Percentiles rank a stretch among this genome's conserved stretches.
phyloP scores from a whole-genome alignment of 2,888 invertebrate genomes.

The Leptinotarsa rubiginosa region DNA sequence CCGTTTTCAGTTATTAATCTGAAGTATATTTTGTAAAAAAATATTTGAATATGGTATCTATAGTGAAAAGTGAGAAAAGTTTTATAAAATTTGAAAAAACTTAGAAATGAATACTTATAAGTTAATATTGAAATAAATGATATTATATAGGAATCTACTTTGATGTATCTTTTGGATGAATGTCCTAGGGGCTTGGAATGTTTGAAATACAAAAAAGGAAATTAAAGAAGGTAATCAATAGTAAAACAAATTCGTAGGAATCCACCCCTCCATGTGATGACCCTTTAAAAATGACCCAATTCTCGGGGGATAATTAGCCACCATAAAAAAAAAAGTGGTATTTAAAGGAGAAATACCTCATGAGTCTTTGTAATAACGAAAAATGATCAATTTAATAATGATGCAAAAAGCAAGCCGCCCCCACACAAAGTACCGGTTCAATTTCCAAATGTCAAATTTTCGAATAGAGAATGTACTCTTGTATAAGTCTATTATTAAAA shows the following conservation, averaged over 20 bases:
- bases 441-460: conserved; percentile 1
- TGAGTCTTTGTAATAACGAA: not conserved
- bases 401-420: conserved; percentile 17
- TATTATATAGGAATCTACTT: too few species aligned
- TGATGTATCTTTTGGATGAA: too few species aligned
- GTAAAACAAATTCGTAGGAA: not conserved
- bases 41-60: too few species aligned
- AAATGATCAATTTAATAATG: not conserved
- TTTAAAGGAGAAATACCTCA: not conserved
- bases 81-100: too few species aligned
- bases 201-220: not conserved
- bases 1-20: too few species aligned
- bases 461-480: not conserved
- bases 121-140: too few species aligned
- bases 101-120: too few species aligned
- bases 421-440: conserved; percentile 24
- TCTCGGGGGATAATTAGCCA: not conserved
- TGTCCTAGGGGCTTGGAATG: not conserved
- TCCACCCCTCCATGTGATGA: conserved; percentile 10
- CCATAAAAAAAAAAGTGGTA: not conserved
- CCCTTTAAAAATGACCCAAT: conserved; percentile 7
- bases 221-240: conserved; percentile 3
- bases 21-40: too few species aligned
- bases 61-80: too few species aligned
- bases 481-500: not conserved